Percentiles rank a stretch among this genome's conserved stretches.
Evolutionary conservation across 2,797 vertebrate species (phyloP).

Genomic region (Odontamblyopus lacepedii): DNA sequence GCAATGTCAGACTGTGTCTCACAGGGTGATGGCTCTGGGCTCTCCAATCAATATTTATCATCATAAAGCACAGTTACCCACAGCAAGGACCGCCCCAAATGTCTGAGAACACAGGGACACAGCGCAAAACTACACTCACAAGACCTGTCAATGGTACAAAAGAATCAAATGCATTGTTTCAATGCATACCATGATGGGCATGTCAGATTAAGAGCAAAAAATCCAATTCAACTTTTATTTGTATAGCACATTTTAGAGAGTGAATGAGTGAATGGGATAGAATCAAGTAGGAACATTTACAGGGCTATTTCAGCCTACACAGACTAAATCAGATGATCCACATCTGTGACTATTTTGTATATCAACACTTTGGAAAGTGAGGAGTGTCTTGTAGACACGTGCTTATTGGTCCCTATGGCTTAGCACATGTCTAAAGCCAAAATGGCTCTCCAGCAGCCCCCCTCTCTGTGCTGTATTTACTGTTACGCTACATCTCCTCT

Average conservation of each 20-base stretch:
- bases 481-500: conserved; percentile 63
- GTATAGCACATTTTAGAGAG: too few relatives aligned
- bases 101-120: conserved; percentile 52
- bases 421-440: conserved; percentile 66
- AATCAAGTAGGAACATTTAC: conserved; percentile 4
- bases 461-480: conserved; percentile 44
- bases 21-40: conserved; percentile 60
- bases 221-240: too few relatives aligned
- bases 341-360: conserved; percentile 32
- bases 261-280: not conserved
- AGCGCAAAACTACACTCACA: conserved; percentile 27
- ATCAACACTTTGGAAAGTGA: conserved; percentile 37
- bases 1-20: conserved; percentile 66
- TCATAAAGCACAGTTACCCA: conserved; percentile 60
- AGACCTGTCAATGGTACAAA: conserved; percentile 9
- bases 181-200: not conserved
- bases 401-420: conserved; percentile 58
- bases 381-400: conserved; percentile 54
- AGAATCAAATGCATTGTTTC: not conserved
- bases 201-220: not conserved
- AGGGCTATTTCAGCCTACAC: conserved; percentile 22
- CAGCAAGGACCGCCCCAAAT: conserved; percentile 56
- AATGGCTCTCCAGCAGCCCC: conserved; percentile 64
- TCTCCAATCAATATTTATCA: conserved; percentile 74
- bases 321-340: conserved; percentile 39